phyloP scores from a whole-genome alignment of 2,113 vertebrate species.

The Caranx melampygus region DNA sequence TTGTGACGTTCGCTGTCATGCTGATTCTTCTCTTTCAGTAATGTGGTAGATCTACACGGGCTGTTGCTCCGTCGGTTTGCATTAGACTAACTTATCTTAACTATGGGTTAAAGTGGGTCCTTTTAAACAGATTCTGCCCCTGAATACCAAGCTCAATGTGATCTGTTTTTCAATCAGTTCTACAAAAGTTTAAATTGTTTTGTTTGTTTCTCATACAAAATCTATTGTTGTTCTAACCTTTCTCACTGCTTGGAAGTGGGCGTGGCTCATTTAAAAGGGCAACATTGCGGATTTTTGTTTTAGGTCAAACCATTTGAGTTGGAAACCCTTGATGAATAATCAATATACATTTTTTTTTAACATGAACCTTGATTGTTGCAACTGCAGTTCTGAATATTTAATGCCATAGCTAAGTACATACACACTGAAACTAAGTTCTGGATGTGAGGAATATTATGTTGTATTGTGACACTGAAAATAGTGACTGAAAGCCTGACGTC shows the following conservation, averaged over 20 bases:
- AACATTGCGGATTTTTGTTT: no score
- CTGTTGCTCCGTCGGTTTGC: conserved; percentile 48
- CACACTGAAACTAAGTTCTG: not conserved
- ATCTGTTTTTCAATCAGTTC: not conserved
- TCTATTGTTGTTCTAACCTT: not conserved
- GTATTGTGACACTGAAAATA: no score
- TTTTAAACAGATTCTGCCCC: conserved; percentile 9
- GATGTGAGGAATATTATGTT: no score
- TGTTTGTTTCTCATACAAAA: not conserved
- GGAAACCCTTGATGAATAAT: not conserved
- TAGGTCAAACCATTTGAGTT: not conserved
- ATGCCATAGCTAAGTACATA: not conserved
- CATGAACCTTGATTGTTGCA: not conserved
- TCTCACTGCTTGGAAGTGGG: not conserved
- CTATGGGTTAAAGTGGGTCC: conserved; percentile 13
- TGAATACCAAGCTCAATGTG: conserved; percentile 4
- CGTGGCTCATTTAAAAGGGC: not conserved
- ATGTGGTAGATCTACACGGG: conserved; percentile 22
- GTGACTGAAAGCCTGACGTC: no score
- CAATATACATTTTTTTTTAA: no score
- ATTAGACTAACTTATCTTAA: conserved; percentile 39
- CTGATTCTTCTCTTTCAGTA: conserved; percentile 35
- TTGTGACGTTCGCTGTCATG: conserved; percentile 26
- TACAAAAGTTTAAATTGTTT: not conserved
- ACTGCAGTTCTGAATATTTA: not conserved